Percentiles rank a stretch among this genome's conserved stretches.
These are phyloP conservation scores for Montipora efflorescens DNA, from an alignment of 64 coral and sea anemone species.

Conservation along the genomic window DNA sequence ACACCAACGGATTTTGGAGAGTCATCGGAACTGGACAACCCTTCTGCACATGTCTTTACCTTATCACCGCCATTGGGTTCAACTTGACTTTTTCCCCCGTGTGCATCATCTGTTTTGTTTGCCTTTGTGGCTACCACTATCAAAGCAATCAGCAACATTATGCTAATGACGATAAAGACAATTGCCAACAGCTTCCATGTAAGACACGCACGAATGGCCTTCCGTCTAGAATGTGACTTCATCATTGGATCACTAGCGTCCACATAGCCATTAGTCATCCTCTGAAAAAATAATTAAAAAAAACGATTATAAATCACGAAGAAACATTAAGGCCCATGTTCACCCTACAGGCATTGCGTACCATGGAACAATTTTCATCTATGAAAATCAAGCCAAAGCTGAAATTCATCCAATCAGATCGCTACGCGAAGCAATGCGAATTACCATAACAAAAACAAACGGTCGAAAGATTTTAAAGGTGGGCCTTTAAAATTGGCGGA, in stretches of 20 bases:
- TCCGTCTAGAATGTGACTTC: background rate
- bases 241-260: constrained; percentile 7
- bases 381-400: too few species aligned
- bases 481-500: too few species aligned
- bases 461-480: too few species aligned
- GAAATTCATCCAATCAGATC: too few species aligned
- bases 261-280: background rate
- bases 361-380: too few species aligned
- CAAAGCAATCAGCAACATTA: constrained; percentile 56
- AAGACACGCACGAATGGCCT: background rate
- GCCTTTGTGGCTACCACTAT: constrained; percentile 50
- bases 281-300: background rate
- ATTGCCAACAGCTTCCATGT: constrained; percentile 40
- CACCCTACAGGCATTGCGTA: too few species aligned
- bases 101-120: background rate
- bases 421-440: too few species aligned
- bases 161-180: constrained; percentile 32
- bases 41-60: background rate
- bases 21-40: background rate
- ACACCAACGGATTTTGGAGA: constrained; percentile 19
- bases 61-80: too few species aligned
- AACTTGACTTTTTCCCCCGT: background rate
- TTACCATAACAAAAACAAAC: too few species aligned
- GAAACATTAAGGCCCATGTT: too few species aligned
- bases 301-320: too few species aligned